Percentiles rank a stretch among this genome's conserved stretches.
Conservation (phyloP, 2,888 invertebrate genomes). For the Unio pictorum region DNA sequence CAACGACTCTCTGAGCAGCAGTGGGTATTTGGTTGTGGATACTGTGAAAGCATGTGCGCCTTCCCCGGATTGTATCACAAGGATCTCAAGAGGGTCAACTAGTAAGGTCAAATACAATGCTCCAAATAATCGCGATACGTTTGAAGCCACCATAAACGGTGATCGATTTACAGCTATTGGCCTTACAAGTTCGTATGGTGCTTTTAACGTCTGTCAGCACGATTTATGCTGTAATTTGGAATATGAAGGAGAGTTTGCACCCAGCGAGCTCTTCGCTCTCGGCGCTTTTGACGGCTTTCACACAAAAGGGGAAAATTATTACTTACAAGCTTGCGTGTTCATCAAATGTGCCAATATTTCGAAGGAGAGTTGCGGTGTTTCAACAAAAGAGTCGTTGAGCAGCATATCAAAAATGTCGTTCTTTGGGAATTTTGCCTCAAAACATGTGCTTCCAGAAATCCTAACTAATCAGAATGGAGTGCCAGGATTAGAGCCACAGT, state of each 20-base stretch:
- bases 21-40: constrained; percentile 19
- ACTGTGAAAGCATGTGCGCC: constrained; percentile 12
- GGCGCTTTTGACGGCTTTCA: constrained; percentile 29
- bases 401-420: constrained; percentile 30
- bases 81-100: neutral
- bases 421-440: constrained; percentile 19
- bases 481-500: constrained; percentile 14
- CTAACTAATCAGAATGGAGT: constrained; percentile 9
- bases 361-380: constrained; percentile 20
- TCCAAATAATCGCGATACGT: neutral
- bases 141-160: constrained; percentile 17
- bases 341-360: constrained; percentile 23
- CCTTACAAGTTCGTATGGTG: constrained; percentile 2
- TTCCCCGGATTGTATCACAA: neutral
- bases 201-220: constrained; percentile 18
- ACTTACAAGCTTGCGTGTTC: constrained; percentile 24
- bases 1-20: constrained; percentile 7
- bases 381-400: constrained; percentile 11
- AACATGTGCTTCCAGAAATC: constrained; percentile 24
- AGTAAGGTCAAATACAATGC: neutral
- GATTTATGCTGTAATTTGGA: constrained; percentile 17
- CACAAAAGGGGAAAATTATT: constrained; percentile 11
- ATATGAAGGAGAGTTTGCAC: constrained; percentile 15
- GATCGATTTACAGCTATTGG: constrained; percentile 15
- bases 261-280: constrained; percentile 15